These are phyloP conservation scores for Nymphalis c-album DNA, from an alignment of 2,888 invertebrate species.

Conservation along the genomic window DNA sequence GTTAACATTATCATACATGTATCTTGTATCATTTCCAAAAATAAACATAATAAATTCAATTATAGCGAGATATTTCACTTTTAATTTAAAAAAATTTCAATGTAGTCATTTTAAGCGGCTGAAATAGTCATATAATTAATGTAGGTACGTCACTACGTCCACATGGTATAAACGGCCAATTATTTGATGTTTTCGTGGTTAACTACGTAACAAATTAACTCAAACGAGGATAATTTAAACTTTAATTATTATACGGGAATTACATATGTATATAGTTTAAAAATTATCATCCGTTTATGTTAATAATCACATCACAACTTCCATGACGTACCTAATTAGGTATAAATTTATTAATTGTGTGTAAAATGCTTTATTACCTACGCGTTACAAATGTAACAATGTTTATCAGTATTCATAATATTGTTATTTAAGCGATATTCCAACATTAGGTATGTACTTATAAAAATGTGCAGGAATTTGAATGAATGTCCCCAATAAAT, in stretches of 20 bases:
- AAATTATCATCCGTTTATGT: background rate
- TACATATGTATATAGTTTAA: background rate
- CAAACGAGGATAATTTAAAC: slow-evolving; percentile 9
- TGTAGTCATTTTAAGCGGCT: too few relatives aligned
- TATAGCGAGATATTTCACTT: background rate
- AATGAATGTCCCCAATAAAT: slow-evolving; percentile 29
- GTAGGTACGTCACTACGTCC: background rate
- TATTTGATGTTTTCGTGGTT: background rate
- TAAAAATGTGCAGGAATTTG: slow-evolving; percentile 18
- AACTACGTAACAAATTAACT: background rate
- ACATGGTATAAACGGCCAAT: background rate
- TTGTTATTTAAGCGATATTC: background rate
- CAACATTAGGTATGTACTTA: background rate
- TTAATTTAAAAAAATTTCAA: too few relatives aligned
- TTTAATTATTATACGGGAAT: background rate
- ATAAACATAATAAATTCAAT: background rate
- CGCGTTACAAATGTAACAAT: background rate
- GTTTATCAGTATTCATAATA: slow-evolving; percentile 11
- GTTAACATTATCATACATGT: slow-evolving; percentile 21
- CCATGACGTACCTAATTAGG: background rate
- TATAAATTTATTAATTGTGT: background rate
- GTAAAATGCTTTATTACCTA: background rate
- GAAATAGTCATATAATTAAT: too few relatives aligned
- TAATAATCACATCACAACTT: background rate
- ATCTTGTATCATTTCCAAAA: slow-evolving; percentile 6